Percentiles rank a stretch among this genome's conserved stretches.
Conservation (phyloP, 2,113 vertebrate genomes). For the Rallus limicola region DNA sequence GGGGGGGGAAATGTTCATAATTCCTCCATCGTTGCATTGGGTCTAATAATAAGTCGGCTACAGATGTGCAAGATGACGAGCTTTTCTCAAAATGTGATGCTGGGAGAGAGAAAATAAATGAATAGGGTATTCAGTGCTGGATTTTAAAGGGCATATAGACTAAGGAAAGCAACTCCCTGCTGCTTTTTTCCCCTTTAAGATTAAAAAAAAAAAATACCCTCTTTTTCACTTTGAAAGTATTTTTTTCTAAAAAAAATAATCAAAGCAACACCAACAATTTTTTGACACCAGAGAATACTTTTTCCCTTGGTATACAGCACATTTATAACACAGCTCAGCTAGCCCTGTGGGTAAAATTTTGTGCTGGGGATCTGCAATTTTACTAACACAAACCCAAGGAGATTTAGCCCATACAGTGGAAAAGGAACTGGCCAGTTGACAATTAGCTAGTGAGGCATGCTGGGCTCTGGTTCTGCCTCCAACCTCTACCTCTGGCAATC, state of each 20-base stretch:
- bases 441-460: neutral
- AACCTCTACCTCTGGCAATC: neutral
- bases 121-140: constrained; percentile 38
- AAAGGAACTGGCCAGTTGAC: neutral
- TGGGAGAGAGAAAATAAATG: constrained; percentile 51
- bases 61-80: neutral
- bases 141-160: constrained; percentile 55
- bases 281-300: constrained; percentile 58
- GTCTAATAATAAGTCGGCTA: neutral
- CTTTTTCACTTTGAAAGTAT: constrained; percentile 72
- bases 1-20: neutral
- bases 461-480: neutral
- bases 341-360: neutral
- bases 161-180: constrained; percentile 62
- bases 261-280: constrained; percentile 65
- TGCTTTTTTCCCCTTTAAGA: constrained; percentile 67
- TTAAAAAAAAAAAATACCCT: constrained; percentile 35
- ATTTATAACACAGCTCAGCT: constrained; percentile 33
- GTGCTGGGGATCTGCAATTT: constrained; percentile 37
- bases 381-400: neutral
- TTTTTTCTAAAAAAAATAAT: constrained; percentile 64
- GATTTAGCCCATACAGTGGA: neutral
- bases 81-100: neutral
- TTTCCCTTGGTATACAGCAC: constrained; percentile 39
- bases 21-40: neutral